Evolutionary conservation across 2,888 invertebrate species (phyloP).

Genomic region (Diaprepes abbreviatus): DNA sequence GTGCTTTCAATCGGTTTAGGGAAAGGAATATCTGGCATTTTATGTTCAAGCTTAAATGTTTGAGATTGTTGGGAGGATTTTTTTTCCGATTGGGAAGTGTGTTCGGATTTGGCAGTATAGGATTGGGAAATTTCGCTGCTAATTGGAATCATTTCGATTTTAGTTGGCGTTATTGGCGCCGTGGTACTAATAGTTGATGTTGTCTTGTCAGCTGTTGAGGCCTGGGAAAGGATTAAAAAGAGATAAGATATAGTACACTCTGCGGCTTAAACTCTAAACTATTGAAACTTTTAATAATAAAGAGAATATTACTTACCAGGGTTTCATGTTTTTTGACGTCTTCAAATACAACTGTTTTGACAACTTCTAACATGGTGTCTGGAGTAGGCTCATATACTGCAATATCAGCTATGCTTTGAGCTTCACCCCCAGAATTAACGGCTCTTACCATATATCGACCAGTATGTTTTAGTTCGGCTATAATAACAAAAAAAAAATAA

Average conservation of each 20-base stretch:
- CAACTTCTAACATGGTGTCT: slow-evolving; percentile 77
- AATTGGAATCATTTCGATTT: slow-evolving; percentile 52
- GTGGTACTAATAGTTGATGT: slow-evolving; percentile 57
- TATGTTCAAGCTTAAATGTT: slow-evolving; percentile 64
- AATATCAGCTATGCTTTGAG: slow-evolving; percentile 85
- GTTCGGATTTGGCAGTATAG: slow-evolving; percentile 61
- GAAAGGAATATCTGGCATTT: slow-evolving; percentile 60
- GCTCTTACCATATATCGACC: slow-evolving; percentile 85
- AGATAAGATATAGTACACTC: slow-evolving; percentile 45
- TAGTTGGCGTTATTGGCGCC: slow-evolving; percentile 52
- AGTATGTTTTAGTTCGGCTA: slow-evolving; percentile 73
- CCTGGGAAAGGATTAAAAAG: slow-evolving; percentile 54
- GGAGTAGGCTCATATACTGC: slow-evolving; percentile 80
- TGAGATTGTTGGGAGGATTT: slow-evolving; percentile 62
- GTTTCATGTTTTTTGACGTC: slow-evolving; percentile 69
- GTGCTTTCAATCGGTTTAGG: slow-evolving; percentile 56
- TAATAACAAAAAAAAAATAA: background rate
- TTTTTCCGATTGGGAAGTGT: slow-evolving; percentile 62
- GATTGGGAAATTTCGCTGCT: slow-evolving; percentile 58
- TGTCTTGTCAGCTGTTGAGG: slow-evolving; percentile 61
- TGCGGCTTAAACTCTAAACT: slow-evolving; percentile 7
- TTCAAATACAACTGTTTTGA: slow-evolving; percentile 77
- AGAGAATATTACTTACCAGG: slow-evolving; percentile 62
- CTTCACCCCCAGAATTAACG: slow-evolving; percentile 83
- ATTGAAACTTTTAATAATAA: background rate